Evolutionary conservation across 2,113 vertebrate species (phyloP).

Genomic region (Oncorhynchus nerka): DNA sequence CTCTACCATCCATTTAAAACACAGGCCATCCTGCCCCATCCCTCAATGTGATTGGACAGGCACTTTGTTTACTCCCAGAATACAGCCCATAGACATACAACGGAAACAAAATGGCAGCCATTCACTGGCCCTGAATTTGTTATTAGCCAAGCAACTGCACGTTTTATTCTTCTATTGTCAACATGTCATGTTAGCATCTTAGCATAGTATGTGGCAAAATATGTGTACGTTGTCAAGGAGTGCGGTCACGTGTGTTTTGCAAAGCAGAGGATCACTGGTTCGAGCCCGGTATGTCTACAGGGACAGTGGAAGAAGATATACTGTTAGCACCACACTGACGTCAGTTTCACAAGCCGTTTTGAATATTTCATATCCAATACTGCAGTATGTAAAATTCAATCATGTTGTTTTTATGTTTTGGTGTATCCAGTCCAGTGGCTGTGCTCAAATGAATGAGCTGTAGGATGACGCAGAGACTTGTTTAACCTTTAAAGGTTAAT

Average conservation of each 20-base stretch:
- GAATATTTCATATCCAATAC: background rate
- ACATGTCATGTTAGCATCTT: background rate
- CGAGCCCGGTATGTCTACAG: too few relatives aligned
- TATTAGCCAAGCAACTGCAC: too few relatives aligned
- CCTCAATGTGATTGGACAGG: background rate
- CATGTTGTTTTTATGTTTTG: background rate
- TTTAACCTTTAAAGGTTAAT: slow-evolving; percentile 49
- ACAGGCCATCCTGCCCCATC: background rate
- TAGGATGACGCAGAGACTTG: slow-evolving; percentile 1
- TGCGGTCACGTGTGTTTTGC: too few relatives aligned
- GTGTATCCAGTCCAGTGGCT: slow-evolving; percentile 6
- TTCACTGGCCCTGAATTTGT: too few relatives aligned
- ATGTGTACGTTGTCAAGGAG: too few relatives aligned
- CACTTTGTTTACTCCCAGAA: background rate
- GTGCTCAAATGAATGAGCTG: slow-evolving; percentile 12
- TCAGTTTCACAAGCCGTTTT: background rate
- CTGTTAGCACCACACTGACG: too few relatives aligned
- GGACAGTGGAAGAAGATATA: too few relatives aligned
- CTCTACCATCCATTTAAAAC: too few relatives aligned
- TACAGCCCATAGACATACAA: background rate
- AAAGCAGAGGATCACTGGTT: too few relatives aligned
- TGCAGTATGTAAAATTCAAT: background rate
- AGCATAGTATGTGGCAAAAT: background rate
- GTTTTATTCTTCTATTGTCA: background rate
- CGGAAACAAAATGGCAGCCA: background rate